Percentiles rank a stretch among this genome's conserved stretches.
Evolutionary conservation across 2,113 vertebrate genomes (phyloP).

Genomic region (Serranochromis macrocephalus): DNA sequence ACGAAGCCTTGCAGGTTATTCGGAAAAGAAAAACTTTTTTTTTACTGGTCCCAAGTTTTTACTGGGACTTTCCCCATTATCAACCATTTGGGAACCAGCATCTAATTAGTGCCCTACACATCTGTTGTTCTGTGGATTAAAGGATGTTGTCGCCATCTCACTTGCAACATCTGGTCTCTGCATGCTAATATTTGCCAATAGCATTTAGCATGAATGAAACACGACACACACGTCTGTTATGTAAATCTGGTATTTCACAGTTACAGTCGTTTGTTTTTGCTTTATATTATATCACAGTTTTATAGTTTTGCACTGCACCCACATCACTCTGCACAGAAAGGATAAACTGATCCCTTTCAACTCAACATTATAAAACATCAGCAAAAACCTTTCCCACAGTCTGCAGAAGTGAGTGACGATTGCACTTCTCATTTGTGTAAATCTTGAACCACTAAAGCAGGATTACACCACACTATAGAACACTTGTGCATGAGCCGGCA

Average conservation of each 20-base stretch:
- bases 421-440: background rate
- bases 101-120: background rate
- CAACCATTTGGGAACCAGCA: background rate
- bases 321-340: background rate
- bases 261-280: background rate
- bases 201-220: background rate
- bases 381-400: background rate
- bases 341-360: fast-evolving
- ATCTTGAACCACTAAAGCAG: background rate
- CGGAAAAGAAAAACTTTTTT: background rate
- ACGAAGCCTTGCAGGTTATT: background rate
- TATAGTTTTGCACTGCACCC: background rate
- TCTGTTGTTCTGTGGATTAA: background rate
- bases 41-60: background rate
- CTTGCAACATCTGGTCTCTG: background rate
- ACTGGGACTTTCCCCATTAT: background rate
- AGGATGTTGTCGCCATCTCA: background rate
- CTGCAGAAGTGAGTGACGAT: background rate
- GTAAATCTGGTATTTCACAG: background rate
- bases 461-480: background rate
- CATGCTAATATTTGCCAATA: background rate
- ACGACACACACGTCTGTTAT: background rate
- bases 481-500: background rate
- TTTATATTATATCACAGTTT: background rate
- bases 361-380: background rate